Evolutionary conservation across 2,797 vertebrate genomes (phyloP).

Genomic region (Alosa sapidissima): DNA sequence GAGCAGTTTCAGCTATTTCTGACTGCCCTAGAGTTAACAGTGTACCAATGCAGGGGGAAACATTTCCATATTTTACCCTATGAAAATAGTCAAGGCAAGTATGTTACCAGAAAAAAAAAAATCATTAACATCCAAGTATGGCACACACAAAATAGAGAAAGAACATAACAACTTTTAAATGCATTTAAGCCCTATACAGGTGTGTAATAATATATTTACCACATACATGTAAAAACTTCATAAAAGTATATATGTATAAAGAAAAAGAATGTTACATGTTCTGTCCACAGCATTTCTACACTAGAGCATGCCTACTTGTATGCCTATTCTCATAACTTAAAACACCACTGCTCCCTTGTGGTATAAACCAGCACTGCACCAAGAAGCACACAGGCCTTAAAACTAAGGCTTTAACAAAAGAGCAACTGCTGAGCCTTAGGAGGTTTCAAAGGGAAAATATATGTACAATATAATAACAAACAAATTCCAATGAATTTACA

Average conservation of each 20-base stretch:
- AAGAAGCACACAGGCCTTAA: not conserved
- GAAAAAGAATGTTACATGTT: not conserved
- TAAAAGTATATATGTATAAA: not conserved
- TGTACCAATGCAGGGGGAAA: not conserved
- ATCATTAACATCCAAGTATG: not conserved
- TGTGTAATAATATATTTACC: not conserved
- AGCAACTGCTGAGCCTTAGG: not conserved
- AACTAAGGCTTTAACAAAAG: not conserved
- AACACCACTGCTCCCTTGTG: slow-evolving; percentile 43
- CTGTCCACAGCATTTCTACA: not conserved
- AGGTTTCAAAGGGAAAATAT: not conserved
- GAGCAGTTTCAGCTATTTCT: slow-evolving; percentile 62
- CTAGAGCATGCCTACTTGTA: not conserved
- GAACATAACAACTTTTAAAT: not conserved
- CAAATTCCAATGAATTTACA: not conserved
- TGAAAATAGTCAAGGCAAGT: not conserved
- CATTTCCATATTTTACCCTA: not conserved
- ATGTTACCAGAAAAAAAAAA: not conserved
- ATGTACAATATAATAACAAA: not conserved
- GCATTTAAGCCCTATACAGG: not conserved
- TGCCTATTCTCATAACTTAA: not conserved
- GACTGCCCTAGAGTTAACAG: slow-evolving; percentile 32
- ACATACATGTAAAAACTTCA: not conserved
- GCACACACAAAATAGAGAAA: not conserved
- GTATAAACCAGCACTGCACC: not conserved